Evolutionary conservation across 2,797 vertebrate species (phyloP).

Genomic region (Helostoma temminkii): DNA sequence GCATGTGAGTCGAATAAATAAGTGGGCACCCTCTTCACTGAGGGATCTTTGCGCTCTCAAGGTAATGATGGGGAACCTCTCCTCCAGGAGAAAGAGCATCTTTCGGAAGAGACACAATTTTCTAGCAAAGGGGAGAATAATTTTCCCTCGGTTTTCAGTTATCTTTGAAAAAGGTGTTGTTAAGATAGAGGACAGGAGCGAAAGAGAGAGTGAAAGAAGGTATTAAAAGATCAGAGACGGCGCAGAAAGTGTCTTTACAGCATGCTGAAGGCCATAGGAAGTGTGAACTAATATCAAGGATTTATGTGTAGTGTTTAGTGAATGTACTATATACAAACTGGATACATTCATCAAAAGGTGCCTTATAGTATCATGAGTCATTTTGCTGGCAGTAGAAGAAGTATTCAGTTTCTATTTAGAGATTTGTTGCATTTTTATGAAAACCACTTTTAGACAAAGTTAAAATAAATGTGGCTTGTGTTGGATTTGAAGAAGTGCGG

Average conservation of each 20-base stretch:
- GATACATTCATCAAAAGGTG: too few relatives aligned
- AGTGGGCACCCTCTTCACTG: constrained; percentile 30
- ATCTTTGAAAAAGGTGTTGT: constrained; percentile 54
- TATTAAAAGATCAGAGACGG: constrained; percentile 7
- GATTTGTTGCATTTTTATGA: too few relatives aligned
- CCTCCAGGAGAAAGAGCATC: constrained; percentile 54
- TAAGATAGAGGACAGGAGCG: constrained; percentile 22
- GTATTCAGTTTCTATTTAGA: too few relatives aligned
- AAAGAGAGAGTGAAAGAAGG: neutral
- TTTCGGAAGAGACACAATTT: constrained; percentile 53
- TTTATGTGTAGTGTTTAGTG: neutral
- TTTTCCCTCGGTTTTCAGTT: constrained; percentile 39
- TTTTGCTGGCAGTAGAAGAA: too few relatives aligned
- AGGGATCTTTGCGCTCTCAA: constrained; percentile 60
- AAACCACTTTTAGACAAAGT: too few relatives aligned
- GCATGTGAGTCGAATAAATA: constrained; percentile 58
- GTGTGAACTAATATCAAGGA: neutral
- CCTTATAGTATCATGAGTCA: too few relatives aligned
- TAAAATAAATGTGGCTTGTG: too few relatives aligned
- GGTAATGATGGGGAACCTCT: constrained; percentile 72
- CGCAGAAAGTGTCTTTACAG: neutral
- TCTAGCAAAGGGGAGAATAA: constrained; percentile 53
- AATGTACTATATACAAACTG: neutral
- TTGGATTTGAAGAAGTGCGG: too few relatives aligned
- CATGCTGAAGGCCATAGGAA: neutral